A percentile compares a stretch with the other conserved stretches of the same genome.
These are phyloP conservation scores for Cherax quadricarinatus DNA, from an alignment of 1,140 invertebrate genomes.

Conservation along the genomic window DNA sequence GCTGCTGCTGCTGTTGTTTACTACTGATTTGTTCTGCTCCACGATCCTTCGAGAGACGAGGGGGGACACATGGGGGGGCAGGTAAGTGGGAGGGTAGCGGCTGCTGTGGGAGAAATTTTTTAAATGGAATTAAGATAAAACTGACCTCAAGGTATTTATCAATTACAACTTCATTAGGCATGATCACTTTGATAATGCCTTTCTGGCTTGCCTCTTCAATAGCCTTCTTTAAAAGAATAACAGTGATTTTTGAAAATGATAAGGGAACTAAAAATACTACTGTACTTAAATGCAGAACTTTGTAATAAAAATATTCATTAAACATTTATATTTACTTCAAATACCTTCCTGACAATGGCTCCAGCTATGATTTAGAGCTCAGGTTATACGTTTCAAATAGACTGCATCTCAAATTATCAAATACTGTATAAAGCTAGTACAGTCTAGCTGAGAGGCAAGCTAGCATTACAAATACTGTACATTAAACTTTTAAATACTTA, in stretches of 20 bases:
- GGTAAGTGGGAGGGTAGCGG: slow-evolving; percentile 72
- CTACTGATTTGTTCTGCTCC: slow-evolving; percentile 56
- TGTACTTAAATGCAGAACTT: too few relatives aligned
- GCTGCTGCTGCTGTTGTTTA: slow-evolving; percentile 31
- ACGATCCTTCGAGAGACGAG: slow-evolving; percentile 74
- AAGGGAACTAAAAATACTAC: too few relatives aligned
- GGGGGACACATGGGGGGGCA: slow-evolving; percentile 73
- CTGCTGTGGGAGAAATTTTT: slow-evolving; percentile 34
- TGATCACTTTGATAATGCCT: neutral
- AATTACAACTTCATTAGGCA: neutral
- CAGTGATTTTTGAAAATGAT: too few relatives aligned
- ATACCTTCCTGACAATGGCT: too few relatives aligned
- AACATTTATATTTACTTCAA: too few relatives aligned
- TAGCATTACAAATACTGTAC: neutral
- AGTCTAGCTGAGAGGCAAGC: neutral
- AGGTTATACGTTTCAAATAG: too few relatives aligned
- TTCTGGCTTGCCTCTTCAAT: neutral
- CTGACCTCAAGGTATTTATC: neutral
- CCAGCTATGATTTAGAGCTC: too few relatives aligned
- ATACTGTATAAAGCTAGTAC: too few relatives aligned
- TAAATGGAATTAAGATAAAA: neutral
- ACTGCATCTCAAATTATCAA: too few relatives aligned
- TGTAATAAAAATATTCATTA: too few relatives aligned
- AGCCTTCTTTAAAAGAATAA: too few relatives aligned
- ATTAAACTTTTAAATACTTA: neutral